Conservation (phyloP, 1,140 invertebrate genomes). For the Dreissena polymorpha region DNA sequence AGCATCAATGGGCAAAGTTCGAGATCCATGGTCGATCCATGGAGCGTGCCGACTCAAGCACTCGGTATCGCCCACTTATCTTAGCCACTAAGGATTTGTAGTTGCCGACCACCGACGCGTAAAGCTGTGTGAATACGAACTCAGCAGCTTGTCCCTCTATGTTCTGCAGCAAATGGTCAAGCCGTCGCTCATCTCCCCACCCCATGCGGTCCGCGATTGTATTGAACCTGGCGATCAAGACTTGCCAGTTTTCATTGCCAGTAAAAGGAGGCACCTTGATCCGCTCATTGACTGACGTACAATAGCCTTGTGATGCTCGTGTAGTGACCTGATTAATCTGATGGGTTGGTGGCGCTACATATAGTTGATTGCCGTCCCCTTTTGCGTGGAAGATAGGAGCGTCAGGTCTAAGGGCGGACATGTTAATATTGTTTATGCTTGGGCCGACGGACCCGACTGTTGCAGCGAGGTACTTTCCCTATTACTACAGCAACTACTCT, state of each 20-base stretch:
- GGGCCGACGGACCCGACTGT: too few species aligned
- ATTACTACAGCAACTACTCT: too few species aligned
- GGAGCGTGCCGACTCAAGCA: slow-evolving; percentile 19
- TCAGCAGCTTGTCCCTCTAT: slow-evolving; percentile 16
- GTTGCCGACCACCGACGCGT: neutral
- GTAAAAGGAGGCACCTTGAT: slow-evolving; percentile 24
- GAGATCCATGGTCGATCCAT: neutral
- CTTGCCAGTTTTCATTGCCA: slow-evolving; percentile 12
- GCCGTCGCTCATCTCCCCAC: slow-evolving; percentile 10
- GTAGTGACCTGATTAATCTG: too few species aligned
- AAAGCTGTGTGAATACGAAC: slow-evolving; percentile 34
- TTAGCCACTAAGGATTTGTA: neutral
- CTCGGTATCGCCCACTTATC: slow-evolving; percentile 8
- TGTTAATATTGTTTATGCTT: too few species aligned
- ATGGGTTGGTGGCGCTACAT: too few species aligned
- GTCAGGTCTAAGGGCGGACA: too few species aligned
- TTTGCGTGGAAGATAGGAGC: too few species aligned
- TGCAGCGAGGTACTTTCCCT: too few species aligned
- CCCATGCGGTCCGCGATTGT: slow-evolving; percentile 5
- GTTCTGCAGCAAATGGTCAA: slow-evolving; percentile 18
- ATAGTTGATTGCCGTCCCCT: too few species aligned
- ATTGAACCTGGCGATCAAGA: slow-evolving; percentile 22
- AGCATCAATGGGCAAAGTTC: neutral
- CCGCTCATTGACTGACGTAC: neutral
- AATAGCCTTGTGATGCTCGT: too few species aligned